Base-by-base conservation (phyloP, 2,113 vertebrate species). In the Thinocorus orbignyianus region DNA sequence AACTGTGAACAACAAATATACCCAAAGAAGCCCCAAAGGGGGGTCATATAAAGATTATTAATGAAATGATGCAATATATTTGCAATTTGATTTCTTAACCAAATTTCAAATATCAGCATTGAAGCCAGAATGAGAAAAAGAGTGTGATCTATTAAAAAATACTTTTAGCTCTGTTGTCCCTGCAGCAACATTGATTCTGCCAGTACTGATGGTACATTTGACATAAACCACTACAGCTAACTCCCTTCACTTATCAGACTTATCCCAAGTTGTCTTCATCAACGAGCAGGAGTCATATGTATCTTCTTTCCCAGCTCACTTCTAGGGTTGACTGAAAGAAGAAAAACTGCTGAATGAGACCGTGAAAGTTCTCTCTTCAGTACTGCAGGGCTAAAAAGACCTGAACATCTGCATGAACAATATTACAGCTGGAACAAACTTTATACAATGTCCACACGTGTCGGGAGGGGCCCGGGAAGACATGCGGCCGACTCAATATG, bases 371-470 rank as follows among this genome's bases (percentile, higher is more conserved):
- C 8, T 70, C 51, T 41, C 70, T 74, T 91, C 44, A 28, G 20
- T 26, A 39, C 9, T 9, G 6, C 28, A 60, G 6, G 20, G n/a
- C 9, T 28, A 8, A 51, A 82, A 66, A 33, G 7, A 10, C 8
- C n/a, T 71, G 41, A 79, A 71, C 7, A 68, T 30, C 33, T n/a
- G 7, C 42, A 25, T 2, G 4, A 62, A 19, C 17, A 42, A 18
- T 37, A 9, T 28, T 74, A 65, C 26, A 14, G 10, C 28, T 19
- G 13, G 22, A 16, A 24, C 12, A 19, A 16, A 41, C 37, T 65
- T 70, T 14, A 12, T 15, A 55, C 0, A 0, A 33, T 25, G 46
- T 61, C 20, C 9, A 44, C 8, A 2, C n/a, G n/a, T n/a, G n/a
- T n/a, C n/a, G n/a, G n/a, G n/a, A n/a, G n/a, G n/a, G n/a, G n/a